Evolutionary conservation across 2,888 invertebrate species (phyloP).

Genomic region (Leptothorax acervorum): DNA sequence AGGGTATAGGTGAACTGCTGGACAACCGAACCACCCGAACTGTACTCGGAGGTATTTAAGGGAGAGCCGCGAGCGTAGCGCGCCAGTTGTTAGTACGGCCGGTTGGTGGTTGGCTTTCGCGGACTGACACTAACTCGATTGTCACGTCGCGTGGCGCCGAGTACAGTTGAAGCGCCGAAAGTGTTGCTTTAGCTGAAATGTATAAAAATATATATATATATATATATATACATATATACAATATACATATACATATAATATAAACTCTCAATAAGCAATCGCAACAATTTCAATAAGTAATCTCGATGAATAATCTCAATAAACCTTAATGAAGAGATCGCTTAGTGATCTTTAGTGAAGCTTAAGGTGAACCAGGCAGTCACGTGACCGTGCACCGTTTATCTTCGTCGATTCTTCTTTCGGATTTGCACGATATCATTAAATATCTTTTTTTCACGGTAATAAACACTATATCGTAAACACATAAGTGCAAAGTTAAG

Average conservation of each 20-base stretch:
- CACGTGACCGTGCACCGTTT: not conserved
- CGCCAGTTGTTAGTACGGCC: constrained; percentile 78
- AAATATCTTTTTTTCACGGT: not conserved
- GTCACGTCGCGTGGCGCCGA: constrained; percentile 25
- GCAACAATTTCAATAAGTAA: not conserved
- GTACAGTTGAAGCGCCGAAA: not conserved
- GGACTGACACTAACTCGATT: constrained; percentile 54
- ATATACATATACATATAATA: not conserved
- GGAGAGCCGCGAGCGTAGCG: constrained; percentile 80
- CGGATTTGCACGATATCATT: not conserved
- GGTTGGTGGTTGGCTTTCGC: constrained; percentile 62
- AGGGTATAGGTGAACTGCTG: constrained; percentile 80
- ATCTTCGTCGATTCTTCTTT: not conserved
- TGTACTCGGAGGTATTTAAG: constrained; percentile 79
- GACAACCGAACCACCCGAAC: constrained; percentile 77
- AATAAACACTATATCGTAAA: constrained; percentile 3
- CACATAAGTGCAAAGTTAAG: not conserved
- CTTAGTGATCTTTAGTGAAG: not conserved
- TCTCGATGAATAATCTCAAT: not conserved
- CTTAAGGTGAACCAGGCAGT: not conserved
- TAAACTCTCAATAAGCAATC: not conserved
- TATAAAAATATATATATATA: not conserved
- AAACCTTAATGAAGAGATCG: not conserved
- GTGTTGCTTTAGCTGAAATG: not conserved
- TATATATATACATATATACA: not conserved